Base-by-base conservation (phyloP, 2,113 vertebrate genomes). In the Psettodes erumei region DNA sequence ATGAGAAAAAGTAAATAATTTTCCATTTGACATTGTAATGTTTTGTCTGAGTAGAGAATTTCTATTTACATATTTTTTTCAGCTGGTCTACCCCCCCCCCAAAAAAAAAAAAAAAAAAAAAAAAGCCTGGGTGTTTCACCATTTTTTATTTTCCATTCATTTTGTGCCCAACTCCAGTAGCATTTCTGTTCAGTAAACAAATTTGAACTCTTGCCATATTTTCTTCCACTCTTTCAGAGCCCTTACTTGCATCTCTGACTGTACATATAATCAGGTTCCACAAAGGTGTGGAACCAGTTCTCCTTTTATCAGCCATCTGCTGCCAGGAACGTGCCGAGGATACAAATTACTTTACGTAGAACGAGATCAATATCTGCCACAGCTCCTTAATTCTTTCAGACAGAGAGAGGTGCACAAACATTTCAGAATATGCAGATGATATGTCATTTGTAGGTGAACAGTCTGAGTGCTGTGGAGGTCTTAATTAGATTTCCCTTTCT, bases 91-190 rank as follows among this genome's bases (percentile, higher is more conserved):
- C 64, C 27, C 16, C 38, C n/a, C n/a, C n/a, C n/a, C n/a, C n/a
- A n/a, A n/a, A n/a, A n/a, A n/a, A n/a, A n/a, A n/a, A n/a, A n/a
- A n/a, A n/a, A n/a, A n/a, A n/a, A n/a, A n/a, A n/a, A 50, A 40
- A 37, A 69, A 78, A 70, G 40, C 0, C 30, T 78, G 69, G 77
- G 21, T 79, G 80, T 77, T 73, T 77, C 56, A 76, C 42, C 45
- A 60, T 32, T 35, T 38, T 42, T 43, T 38, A 42, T 71, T 67
- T 73, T 62, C 60, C 78, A 40, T 5, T 40, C 23, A 62, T 65
- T 71, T 35, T 58, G 58, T 11, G 16, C 68, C 19, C 48, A 23
- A 10, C 55, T 76, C 21, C 48, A 35, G 10, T 8, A 18, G 23
- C 73, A 54, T 40, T 53, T 71, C 56, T 69, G 38, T 58, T 53